These are phyloP conservation scores for Plemyria rubiginata DNA, from an alignment of 2,888 invertebrate species.

Conservation along the genomic window DNA sequence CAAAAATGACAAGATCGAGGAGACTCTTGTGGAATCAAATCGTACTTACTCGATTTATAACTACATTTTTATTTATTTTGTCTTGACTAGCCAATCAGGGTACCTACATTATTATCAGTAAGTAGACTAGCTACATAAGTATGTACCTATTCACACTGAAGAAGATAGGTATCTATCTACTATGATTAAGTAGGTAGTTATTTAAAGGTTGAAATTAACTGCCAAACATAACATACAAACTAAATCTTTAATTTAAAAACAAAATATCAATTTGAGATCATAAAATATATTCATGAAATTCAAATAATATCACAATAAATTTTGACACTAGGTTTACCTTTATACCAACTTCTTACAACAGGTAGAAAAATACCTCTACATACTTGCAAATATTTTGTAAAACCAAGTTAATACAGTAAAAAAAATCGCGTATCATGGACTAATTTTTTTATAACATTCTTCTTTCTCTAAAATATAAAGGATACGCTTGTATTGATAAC, in stretches of 20 bases:
- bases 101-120: not conserved
- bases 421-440: not conserved
- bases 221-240: not conserved
- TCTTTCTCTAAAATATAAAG: too few species aligned
- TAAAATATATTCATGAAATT: conserved; percentile 36
- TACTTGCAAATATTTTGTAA: not conserved
- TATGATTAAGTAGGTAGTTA: not conserved
- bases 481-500: too few species aligned
- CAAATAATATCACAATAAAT: conserved; percentile 40
- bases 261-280: conserved; percentile 38
- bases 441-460: too few species aligned
- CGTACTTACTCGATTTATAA: too few species aligned
- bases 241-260: conserved; percentile 26
- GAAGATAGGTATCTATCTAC: not conserved
- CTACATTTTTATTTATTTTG: not conserved
- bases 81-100: conserved; percentile 4
- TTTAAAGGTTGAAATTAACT: too few species aligned
- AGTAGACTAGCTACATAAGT: too few species aligned
- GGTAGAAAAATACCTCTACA: conserved; percentile 32
- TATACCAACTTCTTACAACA: conserved; percentile 20
- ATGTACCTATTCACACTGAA: not conserved
- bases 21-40: too few species aligned
- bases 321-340: conserved; percentile 25
- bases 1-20: too few species aligned
- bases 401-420: not conserved